Evolutionary conservation across 2,797 vertebrate genomes (phyloP).

Genomic region (Centropyge bicolor): DNA sequence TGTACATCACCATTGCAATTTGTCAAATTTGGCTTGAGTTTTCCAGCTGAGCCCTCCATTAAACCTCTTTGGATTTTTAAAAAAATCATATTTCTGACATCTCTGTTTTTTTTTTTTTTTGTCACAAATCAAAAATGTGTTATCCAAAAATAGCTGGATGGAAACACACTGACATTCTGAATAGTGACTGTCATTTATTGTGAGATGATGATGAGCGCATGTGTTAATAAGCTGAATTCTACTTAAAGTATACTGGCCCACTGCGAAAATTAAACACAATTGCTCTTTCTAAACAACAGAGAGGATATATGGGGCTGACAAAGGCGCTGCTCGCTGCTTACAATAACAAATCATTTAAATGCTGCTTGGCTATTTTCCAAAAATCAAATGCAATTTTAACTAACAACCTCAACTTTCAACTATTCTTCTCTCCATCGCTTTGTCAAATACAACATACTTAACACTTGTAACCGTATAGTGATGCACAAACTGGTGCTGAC

Average conservation of each 20-base stretch:
- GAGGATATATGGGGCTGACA: neutral
- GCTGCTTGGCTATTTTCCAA: neutral
- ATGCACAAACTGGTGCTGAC: no score
- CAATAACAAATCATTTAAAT: neutral
- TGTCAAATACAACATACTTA: no score
- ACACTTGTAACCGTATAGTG: no score
- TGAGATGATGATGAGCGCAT: neutral
- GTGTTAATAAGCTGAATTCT: neutral
- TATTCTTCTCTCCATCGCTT: neutral
- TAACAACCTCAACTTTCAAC: neutral
- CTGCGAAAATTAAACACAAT: neutral
- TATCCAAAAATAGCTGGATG: neutral
- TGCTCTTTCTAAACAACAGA: neutral
- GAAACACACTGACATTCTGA: no score
- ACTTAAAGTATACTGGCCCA: neutral
- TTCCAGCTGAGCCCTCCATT: accelerated
- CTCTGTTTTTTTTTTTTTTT: neutral
- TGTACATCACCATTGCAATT: neutral
- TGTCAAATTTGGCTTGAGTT: neutral
- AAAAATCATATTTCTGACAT: no score
- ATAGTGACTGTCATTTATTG: neutral
- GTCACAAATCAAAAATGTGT: neutral
- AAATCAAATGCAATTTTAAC: neutral
- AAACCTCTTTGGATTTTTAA: neutral
- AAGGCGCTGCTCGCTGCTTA: neutral